Base-by-base conservation (phyloP, 1,140 invertebrate species). In the Choristoneura fumiferana region DNA sequence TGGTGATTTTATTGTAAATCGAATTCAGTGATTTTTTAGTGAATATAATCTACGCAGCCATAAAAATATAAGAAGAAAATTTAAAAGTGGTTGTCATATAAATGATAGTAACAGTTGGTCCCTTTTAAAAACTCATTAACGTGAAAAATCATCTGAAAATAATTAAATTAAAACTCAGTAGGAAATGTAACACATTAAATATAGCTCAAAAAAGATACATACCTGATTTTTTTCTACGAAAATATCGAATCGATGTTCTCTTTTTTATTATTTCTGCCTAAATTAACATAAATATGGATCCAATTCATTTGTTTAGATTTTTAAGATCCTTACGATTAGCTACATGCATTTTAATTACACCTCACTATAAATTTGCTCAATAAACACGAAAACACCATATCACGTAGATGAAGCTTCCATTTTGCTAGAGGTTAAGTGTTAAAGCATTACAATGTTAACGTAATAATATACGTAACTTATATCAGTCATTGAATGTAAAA, bases 311-410 rank as follows among this genome's bases (percentile, higher is more conserved):
- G 35, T 40, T 36, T 38, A 54, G 10, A 13, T 49, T 29, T 33
- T 29, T 33, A 49, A 49, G 18, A 33, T 12, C 18, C 10, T 29
- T 10, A 49, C 22, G 6, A 10, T 17, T 45, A 15, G 18, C n/a
- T 49, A 49, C 22, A 22, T 33, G 22, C 43, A 33, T 49, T 33
- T 5, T 49, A 22, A 14, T 35, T 29, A 8, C 63, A 56, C 55
- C 33, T 58, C 52, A 62, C 60, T 63, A 58, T 78, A 12, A 49
- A 49, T 49, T 49, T 81, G 78, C 79, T 82, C 79, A 82, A 81
- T 73, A 40, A 69, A 53, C 66, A 71, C 62, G 57, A 61, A 65
- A 67, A 79, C 71, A 74, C 66, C 75, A 82, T 79, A 81, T 79
- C 76, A 78, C 63, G 62, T 59, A 54, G 53, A 45, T 37, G 45